Conservation (phyloP, 2,113 vertebrate species). For the Balaeniceps rex region DNA sequence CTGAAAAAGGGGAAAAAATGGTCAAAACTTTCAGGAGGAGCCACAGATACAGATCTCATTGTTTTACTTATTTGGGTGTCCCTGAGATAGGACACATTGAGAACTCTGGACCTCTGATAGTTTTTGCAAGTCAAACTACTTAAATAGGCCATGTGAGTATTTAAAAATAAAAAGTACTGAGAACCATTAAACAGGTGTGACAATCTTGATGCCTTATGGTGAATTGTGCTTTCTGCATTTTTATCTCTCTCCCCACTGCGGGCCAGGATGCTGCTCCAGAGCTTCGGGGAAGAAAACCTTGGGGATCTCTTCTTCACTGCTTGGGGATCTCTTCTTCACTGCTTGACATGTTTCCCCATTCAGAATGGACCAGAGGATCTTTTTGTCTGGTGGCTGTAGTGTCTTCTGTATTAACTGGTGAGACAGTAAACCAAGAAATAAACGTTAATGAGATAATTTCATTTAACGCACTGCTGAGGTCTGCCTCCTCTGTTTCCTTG, state of each 20-base stretch:
- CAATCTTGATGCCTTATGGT: neutral
- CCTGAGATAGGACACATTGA: neutral
- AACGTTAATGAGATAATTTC: neutral
- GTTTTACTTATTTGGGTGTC: neutral
- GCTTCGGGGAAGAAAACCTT: neutral
- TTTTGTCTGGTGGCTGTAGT: neutral
- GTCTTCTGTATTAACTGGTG: neutral
- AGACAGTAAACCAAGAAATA: neutral
- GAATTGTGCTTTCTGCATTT: neutral
- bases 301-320: neutral
- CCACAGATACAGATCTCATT: neutral
- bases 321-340: neutral
- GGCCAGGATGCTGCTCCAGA: neutral
- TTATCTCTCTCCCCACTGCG: neutral
- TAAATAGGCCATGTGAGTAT: neutral
- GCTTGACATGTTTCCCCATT: neutral
- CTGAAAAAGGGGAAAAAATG: neutral
- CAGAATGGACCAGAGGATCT: neutral
- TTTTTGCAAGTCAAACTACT: neutral
- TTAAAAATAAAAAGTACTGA: neutral
- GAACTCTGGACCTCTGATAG: neutral
- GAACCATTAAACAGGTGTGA: neutral
- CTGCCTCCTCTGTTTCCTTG: constrained; percentile 5
- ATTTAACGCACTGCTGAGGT: neutral
- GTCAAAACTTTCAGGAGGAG: neutral